Conservation (phyloP, 1,140 invertebrate genomes). For the Platorchestia sp. region DNA sequence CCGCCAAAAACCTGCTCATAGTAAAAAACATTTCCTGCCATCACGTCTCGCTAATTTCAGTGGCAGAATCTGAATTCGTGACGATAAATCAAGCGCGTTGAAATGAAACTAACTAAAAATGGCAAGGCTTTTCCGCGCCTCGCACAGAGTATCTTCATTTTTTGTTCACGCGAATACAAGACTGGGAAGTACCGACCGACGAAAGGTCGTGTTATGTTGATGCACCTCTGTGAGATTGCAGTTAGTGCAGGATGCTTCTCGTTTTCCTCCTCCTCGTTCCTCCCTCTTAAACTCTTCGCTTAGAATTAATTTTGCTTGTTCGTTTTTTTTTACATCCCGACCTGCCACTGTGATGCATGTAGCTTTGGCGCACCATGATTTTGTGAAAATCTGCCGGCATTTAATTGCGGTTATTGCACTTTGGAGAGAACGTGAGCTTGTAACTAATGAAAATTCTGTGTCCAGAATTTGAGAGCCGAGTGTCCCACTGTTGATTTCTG, state of each 20-base stretch:
- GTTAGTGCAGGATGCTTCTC: neutral
- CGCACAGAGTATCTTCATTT: neutral
- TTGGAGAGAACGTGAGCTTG: neutral
- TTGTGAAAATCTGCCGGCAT: neutral
- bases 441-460: neutral
- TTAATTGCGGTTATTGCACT: neutral
- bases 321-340: neutral
- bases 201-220: neutral
- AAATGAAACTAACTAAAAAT: neutral
- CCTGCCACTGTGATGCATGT: neutral
- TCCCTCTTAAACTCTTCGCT: neutral
- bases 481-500: neutral
- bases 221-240: neutral
- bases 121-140: neutral
- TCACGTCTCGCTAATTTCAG: neutral
- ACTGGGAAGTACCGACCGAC: neutral
- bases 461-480: neutral
- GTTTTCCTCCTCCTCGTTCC: neutral
- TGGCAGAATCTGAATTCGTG: neutral
- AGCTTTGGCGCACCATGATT: neutral
- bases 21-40: neutral
- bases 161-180: neutral
- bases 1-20: neutral
- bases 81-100: neutral
- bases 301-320: neutral